These are phyloP conservation scores for Epizoanthus illoricatus DNA, from an alignment of 92 coral and sea anemone species.

Conservation along the genomic window DNA sequence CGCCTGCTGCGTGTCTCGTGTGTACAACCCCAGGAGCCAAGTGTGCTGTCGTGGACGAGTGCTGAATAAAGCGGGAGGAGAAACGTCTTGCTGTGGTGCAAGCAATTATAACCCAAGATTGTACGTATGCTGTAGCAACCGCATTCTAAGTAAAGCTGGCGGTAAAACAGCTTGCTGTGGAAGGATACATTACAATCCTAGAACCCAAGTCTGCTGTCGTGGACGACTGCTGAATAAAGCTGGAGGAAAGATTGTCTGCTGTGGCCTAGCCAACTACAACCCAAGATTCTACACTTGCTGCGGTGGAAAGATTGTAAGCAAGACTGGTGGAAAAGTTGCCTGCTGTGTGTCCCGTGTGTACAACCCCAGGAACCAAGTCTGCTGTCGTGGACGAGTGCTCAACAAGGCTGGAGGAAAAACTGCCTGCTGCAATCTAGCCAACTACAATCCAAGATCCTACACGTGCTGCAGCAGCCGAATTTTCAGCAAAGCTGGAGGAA, in stretches of 20 bases:
- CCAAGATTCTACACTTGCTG: too few relatives aligned
- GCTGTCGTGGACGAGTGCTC: conserved; percentile 2
- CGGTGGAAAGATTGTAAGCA: background rate
- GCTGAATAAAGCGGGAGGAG: background rate
- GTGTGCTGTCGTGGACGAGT: too few relatives aligned
- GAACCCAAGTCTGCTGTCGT: too few relatives aligned
- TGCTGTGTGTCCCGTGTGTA: background rate
- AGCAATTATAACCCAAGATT: background rate
- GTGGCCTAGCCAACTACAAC: background rate
- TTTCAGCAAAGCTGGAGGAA: too few relatives aligned
- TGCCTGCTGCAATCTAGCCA: too few relatives aligned
- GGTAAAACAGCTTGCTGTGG: background rate
- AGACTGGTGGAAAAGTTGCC: background rate
- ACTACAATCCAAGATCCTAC: too few relatives aligned
- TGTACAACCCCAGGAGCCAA: too few relatives aligned
- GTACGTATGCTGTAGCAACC: too few relatives aligned
- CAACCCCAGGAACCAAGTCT: background rate
- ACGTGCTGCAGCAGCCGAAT: too few relatives aligned
- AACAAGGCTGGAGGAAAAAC: too few relatives aligned
- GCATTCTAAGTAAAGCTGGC: too few relatives aligned
- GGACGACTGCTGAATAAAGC: background rate
- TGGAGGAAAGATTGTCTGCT: background rate
- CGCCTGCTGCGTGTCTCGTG: background rate
- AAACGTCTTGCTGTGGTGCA: background rate
- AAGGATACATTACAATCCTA: background rate